Evolutionary conservation across 2,888 invertebrate genomes (phyloP), one percentile per base, ranked within the genome.

Genomic region (Dryomyza anilis): DNA sequence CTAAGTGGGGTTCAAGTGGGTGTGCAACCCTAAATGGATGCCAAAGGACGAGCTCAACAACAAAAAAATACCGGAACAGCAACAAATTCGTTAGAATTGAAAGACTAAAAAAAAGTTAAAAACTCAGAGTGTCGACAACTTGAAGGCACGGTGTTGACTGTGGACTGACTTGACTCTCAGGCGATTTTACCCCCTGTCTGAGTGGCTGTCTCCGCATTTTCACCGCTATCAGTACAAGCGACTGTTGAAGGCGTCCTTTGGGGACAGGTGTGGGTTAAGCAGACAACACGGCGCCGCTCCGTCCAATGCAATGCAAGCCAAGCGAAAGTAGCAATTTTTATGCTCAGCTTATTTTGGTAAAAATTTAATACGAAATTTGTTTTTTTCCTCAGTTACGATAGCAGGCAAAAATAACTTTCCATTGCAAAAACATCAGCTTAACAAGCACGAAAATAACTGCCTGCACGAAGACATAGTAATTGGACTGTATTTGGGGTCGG

Each of bases 391-490:
- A 6, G 39, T n/a, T n/a, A n/a, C n/a, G n/a, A n/a, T n/a, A n/a
- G n/a, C n/a, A n/a, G n/a, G 14, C 3, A 7, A 39, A 39, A n/a
- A 39, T 3, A 39, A 7, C 39, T 39, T n/a, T n/a, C n/a, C n/a
- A n/a, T n/a, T n/a, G n/a, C n/a, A 7, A 19, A 36, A 36, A n/a
- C 23, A 55, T 16, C 55, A 10, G 55, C 55, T 55, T 55, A 55
- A 55, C 55, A 55, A 55, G 55, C 55, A 55, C 14, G 16, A 33
- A 55, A 36, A 55, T 21, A 55, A 53, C 29, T 55, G 19, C 36
- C 2, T 30, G 16, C 10, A 33, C 23, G 21, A 36, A 19, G 33
- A 12, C n/a, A 23, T 10, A 55, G 23, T 25, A 1, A 19, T 16
- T 16, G 43, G 19, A 39, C 21, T 6, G 1, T 27, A 27, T 27